Base-by-base conservation (phyloP, 2,113 vertebrate species). In the Rhadina sibilatrix region DNA sequence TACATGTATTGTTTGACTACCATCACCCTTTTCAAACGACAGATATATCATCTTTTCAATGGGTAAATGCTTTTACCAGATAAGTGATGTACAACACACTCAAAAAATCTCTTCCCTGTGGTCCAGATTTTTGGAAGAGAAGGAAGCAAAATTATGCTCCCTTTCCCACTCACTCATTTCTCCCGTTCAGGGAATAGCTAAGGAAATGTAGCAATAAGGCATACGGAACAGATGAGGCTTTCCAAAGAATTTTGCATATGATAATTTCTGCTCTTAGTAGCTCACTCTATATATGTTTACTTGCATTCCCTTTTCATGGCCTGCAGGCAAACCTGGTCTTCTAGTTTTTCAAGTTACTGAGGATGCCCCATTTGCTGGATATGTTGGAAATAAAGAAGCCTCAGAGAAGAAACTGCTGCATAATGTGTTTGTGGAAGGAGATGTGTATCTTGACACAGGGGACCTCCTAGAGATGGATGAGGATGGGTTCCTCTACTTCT, bases 401-500 rank as follows among this genome's bases (percentile, higher is more conserved):
- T 92, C 88, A 38, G 93, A 96, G 74, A 96, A 92, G 72, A 96
- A 96, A 86, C 68, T 87, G 30, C 53, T 96, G 38, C 19, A 0
- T 27, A 54, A 96, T 49, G 54, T 90, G 11, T 87, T 97, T 79
- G 47, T 84, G 74, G 70, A 92, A 42, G 77, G 74, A 93, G 81
- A 89, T 35, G 35, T 92, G 25, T 89, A 95, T 46, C 98, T 98
- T 52, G 98, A 98, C 96, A 98, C 95, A 12, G 98, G 98, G 3
- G 98, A 98, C 54, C 98, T 98, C 28, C 63, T 98, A 11, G 91
- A 54, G 82, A 94, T 97, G 35, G 98, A 98, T 90, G 14, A 93
- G 0, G 89, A 98, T 28, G 98, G 97, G 15, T 98, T 99, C 13
- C 0, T 99, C 33, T 98, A 95, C 94, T 99, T 99, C 66, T 97